Percentiles rank a stretch among this genome's conserved stretches.
Evolutionary conservation across 1,140 invertebrate genomes (phyloP).

Genomic region (Xylocopa sonorina): DNA sequence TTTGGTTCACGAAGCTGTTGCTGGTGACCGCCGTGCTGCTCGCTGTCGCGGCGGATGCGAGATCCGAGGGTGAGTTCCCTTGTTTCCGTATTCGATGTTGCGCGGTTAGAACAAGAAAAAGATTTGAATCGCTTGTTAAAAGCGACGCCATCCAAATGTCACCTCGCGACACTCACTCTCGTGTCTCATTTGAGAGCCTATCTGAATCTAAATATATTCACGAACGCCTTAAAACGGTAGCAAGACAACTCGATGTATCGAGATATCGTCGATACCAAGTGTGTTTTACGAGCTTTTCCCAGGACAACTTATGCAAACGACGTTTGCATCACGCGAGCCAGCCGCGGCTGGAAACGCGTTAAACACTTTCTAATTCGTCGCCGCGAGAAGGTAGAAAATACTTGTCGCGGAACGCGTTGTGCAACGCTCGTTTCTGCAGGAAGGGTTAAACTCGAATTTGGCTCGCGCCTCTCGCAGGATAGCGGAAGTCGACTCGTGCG

Average conservation of each 20-base stretch:
- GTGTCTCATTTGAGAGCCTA: too few species aligned
- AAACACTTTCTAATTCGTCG: constrained; percentile 54
- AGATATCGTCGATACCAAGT: background rate
- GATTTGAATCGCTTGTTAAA: too few species aligned
- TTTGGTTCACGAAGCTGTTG: constrained; percentile 76
- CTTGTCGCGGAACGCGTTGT: constrained; percentile 45
- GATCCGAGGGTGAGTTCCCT: constrained; percentile 68
- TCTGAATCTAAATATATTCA: too few species aligned
- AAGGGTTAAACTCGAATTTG: constrained; percentile 26
- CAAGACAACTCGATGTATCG: background rate
- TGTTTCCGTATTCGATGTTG: too few species aligned
- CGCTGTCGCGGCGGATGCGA: constrained; percentile 34
- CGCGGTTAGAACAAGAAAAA: too few species aligned
- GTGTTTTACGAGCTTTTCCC: background rate
- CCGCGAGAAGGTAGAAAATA: constrained; percentile 41
- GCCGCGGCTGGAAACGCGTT: constrained; percentile 22
- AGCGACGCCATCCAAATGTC: too few species aligned
- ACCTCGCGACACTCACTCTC: too few species aligned
- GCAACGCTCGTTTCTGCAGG: constrained; percentile 42
- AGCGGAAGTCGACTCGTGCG: background rate
- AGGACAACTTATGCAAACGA: background rate
- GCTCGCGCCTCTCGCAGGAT: background rate
- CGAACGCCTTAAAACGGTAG: too few species aligned
- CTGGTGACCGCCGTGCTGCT: constrained; percentile 42
- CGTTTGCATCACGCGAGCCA: background rate